Evolutionary conservation across 2,888 invertebrate genomes (phyloP), one percentile per base, ranked within the genome.

Genomic region (Dicycla oo): DNA sequence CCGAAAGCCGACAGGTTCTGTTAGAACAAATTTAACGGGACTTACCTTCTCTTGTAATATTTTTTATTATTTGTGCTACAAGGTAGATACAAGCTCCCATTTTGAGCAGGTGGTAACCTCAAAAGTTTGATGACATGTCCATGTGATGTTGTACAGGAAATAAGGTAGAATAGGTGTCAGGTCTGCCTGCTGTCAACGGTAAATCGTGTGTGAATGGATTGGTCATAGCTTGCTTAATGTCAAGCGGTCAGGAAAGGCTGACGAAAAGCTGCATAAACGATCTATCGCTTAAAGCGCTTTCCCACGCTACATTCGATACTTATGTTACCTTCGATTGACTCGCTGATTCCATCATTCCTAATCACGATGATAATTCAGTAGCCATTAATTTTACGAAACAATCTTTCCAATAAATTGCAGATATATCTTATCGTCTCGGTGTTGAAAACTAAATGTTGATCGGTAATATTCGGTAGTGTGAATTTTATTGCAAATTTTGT

Each of bases 21-120:
- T 93, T 90, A 93, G 93, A 94, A 90, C 93, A 92, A 93, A 94
- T 93, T 93, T 94, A 95, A 95, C 95, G 95, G 95, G 91, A 93
- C 90, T 80, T 80, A 75, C 86, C 83, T 86, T 86, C 87, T 88
- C 87, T 88, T 88, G 83, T 88, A 87, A 84, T 85, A 84, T 92
- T 91, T 89, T 90, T 90, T 89, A 91, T 91, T 81, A 70, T 78
- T 81, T 82, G 71, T 86, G 81, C 79, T 84, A 84, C 89, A 90
- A 90, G 43, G 58, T 60, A 75, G 87, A 86, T 84, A 86, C 84
- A 82, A 85, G 86, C 84, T 86, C 88, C 85, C 75, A 85, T 86
- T 84, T 78, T 64, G 64, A 80, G 70, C 84, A 85, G 84, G 85
- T 86, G 83, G 77, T 84, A 81, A 81, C 83, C 86, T 84, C 80